Conservation (phyloP, 2,888 invertebrate species). For the Aspidiotus destructor region DNA sequence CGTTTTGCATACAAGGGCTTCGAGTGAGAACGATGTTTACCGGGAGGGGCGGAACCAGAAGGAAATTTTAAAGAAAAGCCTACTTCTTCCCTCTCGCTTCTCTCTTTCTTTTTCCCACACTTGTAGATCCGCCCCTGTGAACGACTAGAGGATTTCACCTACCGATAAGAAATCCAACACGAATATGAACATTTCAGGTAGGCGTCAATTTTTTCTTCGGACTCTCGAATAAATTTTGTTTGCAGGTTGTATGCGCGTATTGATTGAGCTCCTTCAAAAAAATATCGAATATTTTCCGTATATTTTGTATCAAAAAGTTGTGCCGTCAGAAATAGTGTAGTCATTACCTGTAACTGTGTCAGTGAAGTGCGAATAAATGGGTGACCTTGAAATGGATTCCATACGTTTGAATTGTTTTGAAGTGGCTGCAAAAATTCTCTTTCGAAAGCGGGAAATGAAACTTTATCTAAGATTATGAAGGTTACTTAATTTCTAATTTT, state of each 20-base stretch:
- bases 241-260: slow-evolving; percentile 78
- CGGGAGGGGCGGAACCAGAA: too few species aligned
- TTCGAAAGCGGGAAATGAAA: too few species aligned
- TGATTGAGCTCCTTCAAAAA: slow-evolving; percentile 52
- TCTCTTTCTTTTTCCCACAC: too few species aligned
- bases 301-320: not conserved
- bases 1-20: too few species aligned
- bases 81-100: not conserved
- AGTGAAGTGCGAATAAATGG: slow-evolving; percentile 93
- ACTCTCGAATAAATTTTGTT: slow-evolving; percentile 74
- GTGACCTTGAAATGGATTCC: slow-evolving; percentile 87
- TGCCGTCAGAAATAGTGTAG: not conserved
- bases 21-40: too few species aligned
- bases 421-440: slow-evolving; percentile 88
- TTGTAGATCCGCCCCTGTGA: too few species aligned
- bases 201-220: slow-evolving; percentile 79
- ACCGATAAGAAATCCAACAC: slow-evolving; percentile 78
- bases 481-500: too few species aligned
- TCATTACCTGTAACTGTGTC: slow-evolving; percentile 67
- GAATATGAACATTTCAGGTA: slow-evolving; percentile 91
- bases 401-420: slow-evolving; percentile 88
- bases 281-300: not conserved
- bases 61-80: too few species aligned
- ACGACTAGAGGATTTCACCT: slow-evolving; percentile 19
- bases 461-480: too few species aligned